Base-by-base conservation (phyloP, 2,797 vertebrate genomes). In the Scomberomorus guttatus region DNA sequence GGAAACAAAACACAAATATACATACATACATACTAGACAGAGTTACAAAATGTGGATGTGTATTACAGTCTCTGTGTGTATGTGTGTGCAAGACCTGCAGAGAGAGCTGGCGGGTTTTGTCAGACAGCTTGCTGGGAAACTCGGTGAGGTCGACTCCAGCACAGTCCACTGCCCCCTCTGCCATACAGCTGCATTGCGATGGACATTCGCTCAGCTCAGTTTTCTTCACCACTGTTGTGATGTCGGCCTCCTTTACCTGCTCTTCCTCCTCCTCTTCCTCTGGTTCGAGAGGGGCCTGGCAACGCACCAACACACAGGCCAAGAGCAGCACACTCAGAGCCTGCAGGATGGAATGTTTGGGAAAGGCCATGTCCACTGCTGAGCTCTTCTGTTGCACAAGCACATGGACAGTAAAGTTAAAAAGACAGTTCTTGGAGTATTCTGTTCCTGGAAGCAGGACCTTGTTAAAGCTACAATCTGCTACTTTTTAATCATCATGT, bases 111-210 rank as follows among this genome's bases (percentile, higher is more conserved):
- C 96, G 96, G 61, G 96, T 98, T 72, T 90, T 80, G 54, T 96
- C 94, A 0, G 97, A 96, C 77, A 99, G 87, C 46, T 93, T 87
- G 0, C 90, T 81, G 0, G 98, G 98, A 83, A 99, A 99, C 83
- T 97, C 95, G 0, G 87, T 96, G 65, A 99, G 95, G 89, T 98
- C 96, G 4, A 98, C 97, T 65, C 98, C 98, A 0, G 97, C 97
- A n/a, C 98, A 99, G 93, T 99, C 97, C 87, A 99, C 97, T 1
- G 95, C 94, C 9, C 95, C 97, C 67, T 99, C 98, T 51, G 92
- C 86, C 9, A 93, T 94, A 84, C 98, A 99, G 92, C 94, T 95
- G 84, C 98, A 99, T 24, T 97, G 96, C 4, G 88, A 72, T 0
- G 98, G 98, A 72, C 98, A 99, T 83, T 87, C 42, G 0, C 27